Base-by-base conservation (phyloP, 2,797 vertebrate species). In the Yasuhikotakia modesta region DNA sequence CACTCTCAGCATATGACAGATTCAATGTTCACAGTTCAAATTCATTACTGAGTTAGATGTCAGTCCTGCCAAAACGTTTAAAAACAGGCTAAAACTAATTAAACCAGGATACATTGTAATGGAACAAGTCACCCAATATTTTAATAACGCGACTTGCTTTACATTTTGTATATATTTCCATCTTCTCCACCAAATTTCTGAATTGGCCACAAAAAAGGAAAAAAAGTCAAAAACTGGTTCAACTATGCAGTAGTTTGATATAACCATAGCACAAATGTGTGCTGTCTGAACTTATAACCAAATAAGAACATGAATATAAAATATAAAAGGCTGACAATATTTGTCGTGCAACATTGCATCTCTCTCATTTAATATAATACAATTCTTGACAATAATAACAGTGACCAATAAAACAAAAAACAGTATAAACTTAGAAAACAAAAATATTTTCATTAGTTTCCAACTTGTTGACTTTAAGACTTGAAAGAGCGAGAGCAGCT, bases 401-500 rank as follows among this genome's bases (percentile, higher is more conserved):
- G 87, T 89, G 84, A 84, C 89, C 86, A 89, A 90, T 87, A 86
- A 91, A 92, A 93, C 91, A 93, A 92, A 89, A 92, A 93, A 92
- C 90, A 86, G 90, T 92, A 94, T 95, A 95, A 96, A 95, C 93
- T 92, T 95, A 93, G 93, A 93, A 94, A 93, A 94, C 86, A 86
- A 92, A 57, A 92, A 90, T 91, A 90, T 80, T 60, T 83, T 78
- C 80, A 74, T 77, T 81, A 82, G 76, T 78, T 80, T 86, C 78
- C 83, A 81, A 88, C 87, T 90, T 91, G 58, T 84, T 89, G 89
- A 90, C 85, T 92, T 90, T 90, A 93, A 92, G 93, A 94, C 86
- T 88, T 87, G 83, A 91, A 90, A 61, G 91, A 92, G 93, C 92
- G 91, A 91, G 91, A 94, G 94, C 92, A 94, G 92, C 93, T 93